Conservation (phyloP, 2,113 vertebrate genomes). For the Chlorocebus sabaeus region DNA sequence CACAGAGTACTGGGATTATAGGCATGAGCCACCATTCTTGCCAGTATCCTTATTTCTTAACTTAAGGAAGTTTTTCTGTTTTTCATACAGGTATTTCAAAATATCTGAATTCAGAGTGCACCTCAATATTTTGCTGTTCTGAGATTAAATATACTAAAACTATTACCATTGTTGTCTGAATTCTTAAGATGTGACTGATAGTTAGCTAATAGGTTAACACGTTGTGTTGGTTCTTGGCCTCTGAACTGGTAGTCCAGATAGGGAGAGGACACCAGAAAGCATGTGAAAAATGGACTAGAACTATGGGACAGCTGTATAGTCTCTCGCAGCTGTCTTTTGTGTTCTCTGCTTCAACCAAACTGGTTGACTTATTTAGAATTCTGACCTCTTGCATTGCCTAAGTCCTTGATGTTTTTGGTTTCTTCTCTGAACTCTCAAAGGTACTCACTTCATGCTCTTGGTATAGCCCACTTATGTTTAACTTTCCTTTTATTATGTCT, state of each 20-base stretch:
- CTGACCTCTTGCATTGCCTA: background rate
- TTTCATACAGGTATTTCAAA: background rate
- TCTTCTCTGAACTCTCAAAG: background rate
- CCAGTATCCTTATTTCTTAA: background rate
- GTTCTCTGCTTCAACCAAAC: background rate
- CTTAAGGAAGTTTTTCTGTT: constrained; percentile 11
- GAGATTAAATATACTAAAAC: constrained; percentile 21
- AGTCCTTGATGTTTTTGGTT: background rate
- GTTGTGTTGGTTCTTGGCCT: background rate
- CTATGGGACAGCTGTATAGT: background rate
- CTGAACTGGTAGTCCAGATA: background rate
- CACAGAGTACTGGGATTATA: no score
- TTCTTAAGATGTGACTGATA: background rate
- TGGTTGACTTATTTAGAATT: background rate
- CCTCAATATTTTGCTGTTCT: background rate
- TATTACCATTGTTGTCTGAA: background rate
- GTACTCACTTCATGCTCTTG: background rate
- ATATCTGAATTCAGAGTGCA: background rate
- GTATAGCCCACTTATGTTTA: background rate
- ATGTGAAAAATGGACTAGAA: background rate
- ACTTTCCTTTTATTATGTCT: background rate
- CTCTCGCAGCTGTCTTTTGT: background rate
- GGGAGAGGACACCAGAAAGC: background rate
- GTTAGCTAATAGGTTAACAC: background rate
- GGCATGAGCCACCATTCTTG: no score